A percentile compares a stretch with the other conserved stretches of the same genome.
These are phyloP conservation scores for Lithophane socia DNA, from an alignment of 2,888 invertebrate species.

Conservation along the genomic window DNA sequence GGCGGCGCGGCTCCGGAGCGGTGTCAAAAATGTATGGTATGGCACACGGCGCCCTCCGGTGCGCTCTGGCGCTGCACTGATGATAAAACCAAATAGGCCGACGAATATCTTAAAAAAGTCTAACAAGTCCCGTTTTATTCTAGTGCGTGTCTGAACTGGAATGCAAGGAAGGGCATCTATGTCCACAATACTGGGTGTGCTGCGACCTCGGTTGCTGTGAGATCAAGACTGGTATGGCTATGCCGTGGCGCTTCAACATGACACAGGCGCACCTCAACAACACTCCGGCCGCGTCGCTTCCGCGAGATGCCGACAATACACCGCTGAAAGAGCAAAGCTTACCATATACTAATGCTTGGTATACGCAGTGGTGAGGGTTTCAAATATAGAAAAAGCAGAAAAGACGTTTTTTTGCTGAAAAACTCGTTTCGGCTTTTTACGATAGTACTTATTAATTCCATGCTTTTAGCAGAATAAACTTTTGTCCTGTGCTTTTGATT, in stretches of 20 bases:
- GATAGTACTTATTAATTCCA: conserved; percentile 1
- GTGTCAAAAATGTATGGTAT: too few species aligned
- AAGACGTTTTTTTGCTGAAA: not conserved
- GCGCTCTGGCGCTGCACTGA: too few species aligned
- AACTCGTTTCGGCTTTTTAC: not conserved
- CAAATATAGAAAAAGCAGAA: not conserved
- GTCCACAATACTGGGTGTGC: conserved; percentile 94
- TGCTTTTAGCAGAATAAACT: not conserved
- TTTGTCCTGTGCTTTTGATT: not conserved
- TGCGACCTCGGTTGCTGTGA: conserved; percentile 93
- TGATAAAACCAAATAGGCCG: not conserved
- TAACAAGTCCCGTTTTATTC: conserved; percentile 23
- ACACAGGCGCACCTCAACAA: conserved; percentile 72
- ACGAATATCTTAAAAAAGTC: not conserved
- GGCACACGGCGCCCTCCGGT: too few species aligned
- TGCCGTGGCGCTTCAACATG: conserved; percentile 79
- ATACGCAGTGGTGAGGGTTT: conserved; percentile 80
- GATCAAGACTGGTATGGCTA: conserved; percentile 82
- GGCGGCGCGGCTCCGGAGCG: too few species aligned
- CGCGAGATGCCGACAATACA: conserved; percentile 75
- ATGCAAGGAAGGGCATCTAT: conserved; percentile 92
- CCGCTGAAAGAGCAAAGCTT: conserved; percentile 71
- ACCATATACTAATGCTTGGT: conserved; percentile 77
- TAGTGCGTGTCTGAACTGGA: conserved; percentile 86
- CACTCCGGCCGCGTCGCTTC: conserved; percentile 66